Percentiles rank a stretch among this genome's conserved stretches.
phyloP scores from a whole-genome alignment of 2,113 vertebrate species.

The Ophiodon elongatus region DNA sequence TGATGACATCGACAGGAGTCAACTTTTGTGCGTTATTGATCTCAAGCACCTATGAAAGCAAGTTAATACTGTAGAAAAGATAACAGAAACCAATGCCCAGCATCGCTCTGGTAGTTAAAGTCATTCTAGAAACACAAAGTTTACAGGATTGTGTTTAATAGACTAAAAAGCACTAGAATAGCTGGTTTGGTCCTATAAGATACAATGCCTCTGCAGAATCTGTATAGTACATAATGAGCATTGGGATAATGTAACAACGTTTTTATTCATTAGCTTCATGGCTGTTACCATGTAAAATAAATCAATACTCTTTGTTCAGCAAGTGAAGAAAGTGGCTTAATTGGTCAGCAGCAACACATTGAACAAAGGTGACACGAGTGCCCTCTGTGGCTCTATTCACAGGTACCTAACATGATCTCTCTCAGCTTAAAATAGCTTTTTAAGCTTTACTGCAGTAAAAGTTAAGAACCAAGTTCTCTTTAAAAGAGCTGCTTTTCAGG shows the following conservation, averaged over 20 bases:
- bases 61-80: neutral
- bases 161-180: neutral
- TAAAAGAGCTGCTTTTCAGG: constrained; percentile 35
- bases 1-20: neutral
- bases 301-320: constrained; percentile 13
- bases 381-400: constrained; percentile 22
- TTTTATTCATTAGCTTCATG: neutral
- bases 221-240: neutral
- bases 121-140: neutral
- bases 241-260: neutral
- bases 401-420: constrained; percentile 24
- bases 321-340: constrained; percentile 30
- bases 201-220: neutral
- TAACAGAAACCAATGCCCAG: neutral
- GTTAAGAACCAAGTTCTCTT: constrained; percentile 42
- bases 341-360: constrained; percentile 29
- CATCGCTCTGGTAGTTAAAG: neutral
- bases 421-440: constrained; percentile 54
- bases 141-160: neutral
- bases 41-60: too few relatives aligned
- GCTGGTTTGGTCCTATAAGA: neutral
- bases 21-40: neutral
- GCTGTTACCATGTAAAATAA: constrained; percentile 5
- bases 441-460: constrained; percentile 50
- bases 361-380: constrained; percentile 23